Conservation (phyloP, 2,113 vertebrate genomes). For the Montifringilla adamsi region DNA sequence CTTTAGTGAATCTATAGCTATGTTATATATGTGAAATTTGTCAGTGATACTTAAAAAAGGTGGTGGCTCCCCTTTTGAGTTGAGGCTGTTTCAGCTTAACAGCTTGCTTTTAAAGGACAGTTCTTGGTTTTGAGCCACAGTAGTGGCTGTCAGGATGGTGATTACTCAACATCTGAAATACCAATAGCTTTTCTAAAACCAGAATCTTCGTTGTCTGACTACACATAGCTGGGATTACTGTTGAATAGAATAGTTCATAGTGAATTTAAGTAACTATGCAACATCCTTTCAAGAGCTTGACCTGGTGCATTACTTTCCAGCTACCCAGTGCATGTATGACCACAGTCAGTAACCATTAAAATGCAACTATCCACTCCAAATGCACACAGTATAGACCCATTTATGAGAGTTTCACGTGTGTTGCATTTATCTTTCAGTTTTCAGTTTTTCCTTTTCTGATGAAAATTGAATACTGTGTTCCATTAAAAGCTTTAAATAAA, state of each 20-base stretch:
- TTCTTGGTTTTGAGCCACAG: neutral
- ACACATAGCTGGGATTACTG: fast-evolving
- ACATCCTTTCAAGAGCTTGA: neutral
- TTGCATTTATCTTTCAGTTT: neutral
- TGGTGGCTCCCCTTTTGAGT: neutral
- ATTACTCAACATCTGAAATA: neutral
- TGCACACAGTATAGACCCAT: neutral
- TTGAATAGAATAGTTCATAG: neutral
- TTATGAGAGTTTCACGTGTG: neutral
- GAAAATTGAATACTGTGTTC: neutral
- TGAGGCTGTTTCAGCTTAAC: neutral
- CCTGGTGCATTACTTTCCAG: too few relatives aligned
- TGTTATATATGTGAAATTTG: neutral
- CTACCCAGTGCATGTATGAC: fast-evolving
- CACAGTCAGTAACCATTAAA: neutral
- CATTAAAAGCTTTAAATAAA: slow-evolving; percentile 55
- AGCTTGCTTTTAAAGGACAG: neutral
- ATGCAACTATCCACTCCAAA: neutral
- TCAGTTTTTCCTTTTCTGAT: neutral
- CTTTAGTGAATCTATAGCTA: neutral
- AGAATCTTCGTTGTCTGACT: neutral
- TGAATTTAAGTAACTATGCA: neutral
- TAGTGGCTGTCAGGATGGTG: fast-evolving
- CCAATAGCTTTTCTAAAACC: neutral
- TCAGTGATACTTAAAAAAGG: neutral